Evolutionary conservation across 2,888 invertebrate genomes (phyloP).

Genomic region (Conus canariensis): DNA sequence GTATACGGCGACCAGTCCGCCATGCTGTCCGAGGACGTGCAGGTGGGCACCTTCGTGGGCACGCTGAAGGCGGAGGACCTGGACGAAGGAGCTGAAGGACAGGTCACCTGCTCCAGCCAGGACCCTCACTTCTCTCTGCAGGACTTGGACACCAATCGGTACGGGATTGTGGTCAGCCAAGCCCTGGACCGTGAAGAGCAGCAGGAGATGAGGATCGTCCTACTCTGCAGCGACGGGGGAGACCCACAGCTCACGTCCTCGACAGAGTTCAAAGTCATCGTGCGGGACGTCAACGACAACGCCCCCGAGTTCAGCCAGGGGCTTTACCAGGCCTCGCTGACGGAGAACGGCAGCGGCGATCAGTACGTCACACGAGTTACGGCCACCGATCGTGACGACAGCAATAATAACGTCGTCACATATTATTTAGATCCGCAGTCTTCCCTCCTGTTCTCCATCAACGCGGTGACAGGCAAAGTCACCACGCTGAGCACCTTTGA

Average conservation of each 20-base stretch:
- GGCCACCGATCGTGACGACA: slow-evolving; percentile 59
- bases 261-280: slow-evolving; percentile 52
- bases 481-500: slow-evolving; percentile 47
- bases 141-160: slow-evolving; percentile 46
- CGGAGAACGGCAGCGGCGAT: slow-evolving; percentile 57
- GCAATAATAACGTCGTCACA: slow-evolving; percentile 51
- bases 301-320: slow-evolving; percentile 55
- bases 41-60: slow-evolving; percentile 62
- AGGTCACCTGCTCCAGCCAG: slow-evolving; percentile 57
- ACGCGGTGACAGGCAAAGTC: slow-evolving; percentile 50
- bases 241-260: slow-evolving; percentile 52
- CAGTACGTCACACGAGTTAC: slow-evolving; percentile 54
- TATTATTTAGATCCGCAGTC: slow-evolving; percentile 51
- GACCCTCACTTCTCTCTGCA: slow-evolving; percentile 51
- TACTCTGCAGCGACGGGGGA: slow-evolving; percentile 60
- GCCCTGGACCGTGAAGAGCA: slow-evolving; percentile 58
- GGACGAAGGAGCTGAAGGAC: slow-evolving; percentile 62
- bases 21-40: slow-evolving; percentile 58
- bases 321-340: slow-evolving; percentile 51
- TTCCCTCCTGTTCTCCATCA: slow-evolving; percentile 49
- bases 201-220: slow-evolving; percentile 50
- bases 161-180: slow-evolving; percentile 49
- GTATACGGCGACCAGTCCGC: slow-evolving; percentile 40
- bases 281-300: slow-evolving; percentile 65
- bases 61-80: slow-evolving; percentile 64